Conservation (phyloP, 2,797 vertebrate species). For the Heliangelus exortis region DNA sequence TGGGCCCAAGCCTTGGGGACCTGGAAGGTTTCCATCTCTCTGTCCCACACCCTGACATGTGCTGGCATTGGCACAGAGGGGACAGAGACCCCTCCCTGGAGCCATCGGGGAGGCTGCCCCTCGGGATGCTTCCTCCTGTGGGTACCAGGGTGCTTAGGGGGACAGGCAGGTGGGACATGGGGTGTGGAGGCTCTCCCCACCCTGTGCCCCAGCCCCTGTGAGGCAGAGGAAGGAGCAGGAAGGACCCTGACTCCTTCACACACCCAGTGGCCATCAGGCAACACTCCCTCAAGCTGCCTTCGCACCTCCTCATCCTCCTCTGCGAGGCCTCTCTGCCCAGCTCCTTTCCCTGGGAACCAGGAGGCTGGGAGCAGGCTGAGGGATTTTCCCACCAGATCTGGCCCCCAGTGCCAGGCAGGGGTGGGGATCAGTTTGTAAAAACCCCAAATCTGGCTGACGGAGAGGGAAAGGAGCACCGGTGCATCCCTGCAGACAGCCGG, state of each 20-base stretch:
- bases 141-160: neutral
- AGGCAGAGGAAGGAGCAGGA: neutral
- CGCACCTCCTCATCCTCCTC: neutral
- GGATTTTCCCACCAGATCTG: neutral
- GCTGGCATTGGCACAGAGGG: fast-evolving
- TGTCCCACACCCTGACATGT: fast-evolving
- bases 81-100: neutral
- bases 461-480: fast-evolving
- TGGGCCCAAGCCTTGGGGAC: neutral
- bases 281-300: neutral
- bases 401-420: fast-evolving
- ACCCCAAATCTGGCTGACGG: fast-evolving
- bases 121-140: neutral
- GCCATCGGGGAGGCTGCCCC: neutral
- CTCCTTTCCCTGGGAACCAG: neutral
- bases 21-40: neutral
- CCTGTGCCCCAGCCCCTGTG: neutral
- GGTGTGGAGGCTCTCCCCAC: neutral
- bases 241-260: neutral
- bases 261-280: neutral
- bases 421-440: neutral
- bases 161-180: neutral
- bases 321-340: neutral
- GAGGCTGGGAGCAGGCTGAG: fast-evolving
- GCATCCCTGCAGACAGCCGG: constrained; percentile 3